phyloP scores from a whole-genome alignment of 2,113 vertebrate species.

The Nyctibius bracteatus region DNA sequence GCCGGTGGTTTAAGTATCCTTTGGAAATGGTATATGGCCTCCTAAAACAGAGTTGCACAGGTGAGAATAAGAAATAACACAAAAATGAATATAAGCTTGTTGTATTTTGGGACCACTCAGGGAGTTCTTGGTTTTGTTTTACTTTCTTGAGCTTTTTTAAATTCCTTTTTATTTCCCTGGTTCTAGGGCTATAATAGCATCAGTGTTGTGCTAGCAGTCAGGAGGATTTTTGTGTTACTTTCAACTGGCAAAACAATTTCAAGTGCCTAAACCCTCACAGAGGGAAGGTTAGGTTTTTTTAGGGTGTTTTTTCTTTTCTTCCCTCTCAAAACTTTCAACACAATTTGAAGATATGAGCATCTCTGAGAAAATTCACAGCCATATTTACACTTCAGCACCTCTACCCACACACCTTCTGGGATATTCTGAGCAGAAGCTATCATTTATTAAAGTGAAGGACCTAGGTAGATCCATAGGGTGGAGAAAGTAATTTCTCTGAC shows the following conservation, averaged over 20 bases:
- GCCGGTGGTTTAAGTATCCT: neutral
- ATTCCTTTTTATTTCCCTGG: neutral
- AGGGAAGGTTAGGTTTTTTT: neutral
- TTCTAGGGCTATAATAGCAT: neutral
- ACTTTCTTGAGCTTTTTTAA: rapidly evolving
- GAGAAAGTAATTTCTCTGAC: neutral
- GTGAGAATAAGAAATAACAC: neutral
- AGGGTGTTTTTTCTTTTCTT: neutral
- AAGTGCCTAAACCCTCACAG: neutral
- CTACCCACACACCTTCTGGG: neutral
- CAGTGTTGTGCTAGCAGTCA: neutral
- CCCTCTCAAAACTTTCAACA: neutral
- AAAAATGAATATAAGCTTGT: neutral
- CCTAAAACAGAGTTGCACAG: neutral
- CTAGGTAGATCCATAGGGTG: neutral
- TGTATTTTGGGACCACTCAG: neutral
- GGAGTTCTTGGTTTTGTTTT: neutral
- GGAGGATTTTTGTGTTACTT: neutral
- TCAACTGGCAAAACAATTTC: neutral
- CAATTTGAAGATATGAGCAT: neutral
- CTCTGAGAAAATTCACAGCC: neutral
- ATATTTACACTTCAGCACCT: neutral
- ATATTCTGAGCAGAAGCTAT: neutral
- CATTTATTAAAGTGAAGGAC: neutral
- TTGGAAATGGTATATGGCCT: neutral